Percentiles rank a stretch among this genome's conserved stretches.
These are phyloP conservation scores for Rotaria macrura DNA, from an alignment of 2,888 invertebrate species.

Conservation along the genomic window DNA sequence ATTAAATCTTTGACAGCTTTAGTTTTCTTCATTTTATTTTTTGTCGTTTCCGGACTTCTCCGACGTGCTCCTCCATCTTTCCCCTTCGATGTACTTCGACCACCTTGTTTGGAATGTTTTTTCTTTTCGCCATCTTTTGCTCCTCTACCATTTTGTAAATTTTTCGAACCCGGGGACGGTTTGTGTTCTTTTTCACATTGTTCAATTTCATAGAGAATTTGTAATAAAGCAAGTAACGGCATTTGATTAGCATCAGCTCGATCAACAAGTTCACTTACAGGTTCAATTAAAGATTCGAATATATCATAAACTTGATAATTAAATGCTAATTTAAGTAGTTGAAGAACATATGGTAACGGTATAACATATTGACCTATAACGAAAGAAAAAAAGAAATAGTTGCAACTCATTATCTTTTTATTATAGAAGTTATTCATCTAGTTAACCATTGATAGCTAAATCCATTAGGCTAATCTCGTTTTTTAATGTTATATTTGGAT, in stretches of 20 bases:
- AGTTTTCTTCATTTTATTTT: neutral
- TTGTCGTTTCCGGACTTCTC: neutral
- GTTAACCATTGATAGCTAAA: neutral
- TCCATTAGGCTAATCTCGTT: neutral
- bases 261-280: slow-evolving; percentile 37
- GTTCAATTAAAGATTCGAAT: slow-evolving; percentile 42
- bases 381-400: neutral
- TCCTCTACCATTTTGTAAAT: slow-evolving; percentile 42
- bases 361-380: neutral
- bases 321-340: slow-evolving; percentile 46
- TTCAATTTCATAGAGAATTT: slow-evolving; percentile 37
- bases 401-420: too few species aligned
- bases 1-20: neutral
- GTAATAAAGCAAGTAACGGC: neutral
- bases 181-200: slow-evolving; percentile 40
- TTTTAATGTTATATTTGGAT: neutral
- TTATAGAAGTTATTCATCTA: neutral
- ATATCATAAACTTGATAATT: slow-evolving; percentile 48
- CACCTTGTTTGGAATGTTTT: slow-evolving; percentile 33
- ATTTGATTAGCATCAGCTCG: slow-evolving; percentile 34
- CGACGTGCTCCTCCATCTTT: neutral
- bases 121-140: slow-evolving; percentile 40
- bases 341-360: slow-evolving; percentile 41
- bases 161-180: slow-evolving; percentile 36
- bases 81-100: slow-evolving; percentile 25